These are phyloP conservation scores for Scrobipalpa costella DNA, from an alignment of 2,888 invertebrate genomes.

Conservation along the genomic window DNA sequence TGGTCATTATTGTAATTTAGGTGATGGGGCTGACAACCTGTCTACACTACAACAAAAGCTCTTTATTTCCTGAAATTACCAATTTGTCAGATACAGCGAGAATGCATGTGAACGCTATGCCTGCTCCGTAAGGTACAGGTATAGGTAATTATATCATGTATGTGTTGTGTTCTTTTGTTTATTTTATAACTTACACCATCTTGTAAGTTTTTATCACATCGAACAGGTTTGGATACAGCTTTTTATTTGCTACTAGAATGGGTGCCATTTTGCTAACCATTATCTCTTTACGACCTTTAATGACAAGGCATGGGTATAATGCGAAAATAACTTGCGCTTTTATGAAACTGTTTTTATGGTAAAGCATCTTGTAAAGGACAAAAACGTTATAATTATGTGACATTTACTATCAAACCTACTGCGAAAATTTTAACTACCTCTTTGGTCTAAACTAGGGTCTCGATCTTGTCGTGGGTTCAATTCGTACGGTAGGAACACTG, in stretches of 20 bases:
- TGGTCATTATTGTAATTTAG: too few species aligned
- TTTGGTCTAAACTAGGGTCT: too few species aligned
- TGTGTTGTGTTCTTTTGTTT: conserved; percentile 18
- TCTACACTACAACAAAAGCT: too few species aligned
- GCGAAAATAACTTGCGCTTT: conserved; percentile 12
- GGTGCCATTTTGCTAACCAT: conserved; percentile 17
- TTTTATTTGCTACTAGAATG: conserved; percentile 14
- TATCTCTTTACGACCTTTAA: conserved; percentile 15
- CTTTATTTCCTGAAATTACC: too few species aligned
- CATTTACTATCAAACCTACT: not conserved
- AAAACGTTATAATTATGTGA: not conserved
- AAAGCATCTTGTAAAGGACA: conserved; percentile 5
- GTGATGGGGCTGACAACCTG: too few species aligned
- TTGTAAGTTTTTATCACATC: not conserved
- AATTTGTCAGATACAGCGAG: too few species aligned
- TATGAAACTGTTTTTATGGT: conserved; percentile 1
- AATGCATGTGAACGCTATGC: too few species aligned
- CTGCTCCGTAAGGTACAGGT: too few species aligned
- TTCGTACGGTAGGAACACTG: too few species aligned
- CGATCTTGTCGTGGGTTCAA: too few species aligned
- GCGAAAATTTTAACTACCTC: not conserved
- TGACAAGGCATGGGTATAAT: conserved; percentile 13
- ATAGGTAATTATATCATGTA: not conserved
- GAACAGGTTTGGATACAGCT: conserved; percentile 3
- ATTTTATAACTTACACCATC: not conserved